Evolutionary conservation across 2,888 invertebrate genomes (phyloP).

Genomic region (Heliconius erato): DNA sequence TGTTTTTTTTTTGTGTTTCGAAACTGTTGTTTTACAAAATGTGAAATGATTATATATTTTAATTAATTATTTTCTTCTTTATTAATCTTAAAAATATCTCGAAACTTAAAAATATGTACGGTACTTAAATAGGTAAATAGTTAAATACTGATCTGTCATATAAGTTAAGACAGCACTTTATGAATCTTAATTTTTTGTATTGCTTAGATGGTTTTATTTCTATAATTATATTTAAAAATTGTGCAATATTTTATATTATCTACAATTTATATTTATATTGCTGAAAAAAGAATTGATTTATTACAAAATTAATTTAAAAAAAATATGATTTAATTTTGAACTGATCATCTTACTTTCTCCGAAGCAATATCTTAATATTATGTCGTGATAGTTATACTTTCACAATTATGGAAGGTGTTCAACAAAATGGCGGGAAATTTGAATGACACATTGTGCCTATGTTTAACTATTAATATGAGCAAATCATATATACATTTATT

Average conservation of each 20-base stretch:
- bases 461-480: background rate
- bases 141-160: background rate
- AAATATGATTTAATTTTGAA: background rate
- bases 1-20: background rate
- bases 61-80: background rate
- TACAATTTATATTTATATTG: background rate
- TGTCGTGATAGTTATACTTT: conserved; percentile 44
- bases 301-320: background rate
- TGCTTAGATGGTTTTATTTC: background rate
- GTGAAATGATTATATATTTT: background rate
- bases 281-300: background rate
- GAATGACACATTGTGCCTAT: conserved; percentile 7
- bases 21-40: background rate
- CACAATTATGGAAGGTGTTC: conserved; percentile 46
- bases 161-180: background rate
- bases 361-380: conserved; percentile 23
- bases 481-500: conserved; percentile 2
- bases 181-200: background rate
- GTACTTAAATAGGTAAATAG: too few species aligned
- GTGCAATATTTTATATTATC: background rate
- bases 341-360: conserved; percentile 43
- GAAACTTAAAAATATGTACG: too few species aligned
- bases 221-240: background rate
- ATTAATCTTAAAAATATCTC: background rate
- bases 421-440: conserved; percentile 40